phyloP scores from a whole-genome alignment of 2,113 vertebrate genomes.

The Cathartes aura region DNA sequence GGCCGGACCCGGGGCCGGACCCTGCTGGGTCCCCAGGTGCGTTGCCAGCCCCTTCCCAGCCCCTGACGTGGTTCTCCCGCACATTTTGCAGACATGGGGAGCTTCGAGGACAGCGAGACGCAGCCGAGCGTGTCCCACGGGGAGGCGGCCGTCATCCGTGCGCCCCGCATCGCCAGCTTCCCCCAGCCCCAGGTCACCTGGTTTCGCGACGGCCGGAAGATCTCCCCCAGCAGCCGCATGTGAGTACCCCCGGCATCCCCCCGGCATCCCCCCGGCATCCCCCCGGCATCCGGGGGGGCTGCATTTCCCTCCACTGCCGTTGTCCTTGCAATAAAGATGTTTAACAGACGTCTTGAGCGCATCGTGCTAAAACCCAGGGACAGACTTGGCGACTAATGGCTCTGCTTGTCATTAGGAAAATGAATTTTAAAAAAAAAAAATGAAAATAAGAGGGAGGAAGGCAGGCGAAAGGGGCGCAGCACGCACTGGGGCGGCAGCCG shows the following conservation, averaged over 20 bases:
- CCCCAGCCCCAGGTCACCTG: slow-evolving; percentile 96
- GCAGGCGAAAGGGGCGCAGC: background rate
- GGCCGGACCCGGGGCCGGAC: fast-evolving
- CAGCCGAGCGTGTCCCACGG: slow-evolving; percentile 90
- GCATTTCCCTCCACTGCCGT: background rate
- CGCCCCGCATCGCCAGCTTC: slow-evolving; percentile 92
- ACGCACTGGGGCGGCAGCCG: fast-evolving
- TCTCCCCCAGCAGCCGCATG: slow-evolving; percentile 96
- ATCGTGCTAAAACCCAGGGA: background rate
- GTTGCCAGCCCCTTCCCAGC: fast-evolving
- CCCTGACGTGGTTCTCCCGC: background rate
- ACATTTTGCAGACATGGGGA: slow-evolving; percentile 88
- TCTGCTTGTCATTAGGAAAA: slow-evolving; percentile 43
- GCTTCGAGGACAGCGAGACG: slow-evolving; percentile 89
- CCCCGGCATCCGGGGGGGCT: background rate
- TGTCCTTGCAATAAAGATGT: slow-evolving; percentile 57
- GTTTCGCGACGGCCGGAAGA: slow-evolving; percentile 95
- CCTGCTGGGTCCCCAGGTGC: fast-evolving
- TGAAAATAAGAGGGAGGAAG: background rate
- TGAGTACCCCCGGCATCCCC: slow-evolving; percentile 69
- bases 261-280: background rate
- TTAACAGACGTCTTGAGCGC: slow-evolving; percentile 43
- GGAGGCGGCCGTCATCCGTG: slow-evolving; percentile 87
- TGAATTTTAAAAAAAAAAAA: background rate
- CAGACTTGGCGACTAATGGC: background rate